Evolutionary conservation across 1,140 invertebrate species (phyloP), one percentile per base, ranked within the genome.

Genomic region (Pseudachorutes palmiensis): DNA sequence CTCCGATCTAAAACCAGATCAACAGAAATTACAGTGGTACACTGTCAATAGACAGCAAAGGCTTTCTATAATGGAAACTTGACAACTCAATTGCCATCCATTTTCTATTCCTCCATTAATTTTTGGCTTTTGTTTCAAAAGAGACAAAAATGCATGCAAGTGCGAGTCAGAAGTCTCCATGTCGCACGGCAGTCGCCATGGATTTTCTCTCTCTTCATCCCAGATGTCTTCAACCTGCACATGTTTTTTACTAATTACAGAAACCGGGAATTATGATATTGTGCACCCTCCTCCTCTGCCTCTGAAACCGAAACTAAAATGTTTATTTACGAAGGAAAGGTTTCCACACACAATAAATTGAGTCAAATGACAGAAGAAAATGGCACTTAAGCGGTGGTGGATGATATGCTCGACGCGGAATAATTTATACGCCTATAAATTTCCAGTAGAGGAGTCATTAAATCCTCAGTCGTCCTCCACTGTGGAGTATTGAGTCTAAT

Each of bases 271-370:
- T 55, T 55, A 55, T 55, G 51, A 55, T 55, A 24, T 16, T 55
- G 12, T 19, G 51, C 5, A 24, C 51, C 12, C 12, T 26, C 24
- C 51, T 55, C 24, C 51, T 26, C 9, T 14, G 24, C 3, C 51
- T 5, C 24, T 19, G 5, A 24, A 55, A 26, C 9, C 24, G 24
- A 55, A 22, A 26, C 9, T 19, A 55, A 55, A 55, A 19, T 19
- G 51, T 55, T 55, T 55, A 55, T 55, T 55, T 55, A 55, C 51
- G 51, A 55, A 55, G 51, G 51, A 3, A 55, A 55, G 51, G 51
- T 55, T 55, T 55, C 51, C 51, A 55, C 51, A 55, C 51, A 55
- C 51, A 55, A 55, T 55, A 55, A 55, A 55, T 55, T 16, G 12
- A 26, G 51, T 14, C 51, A 26, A 26, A 55, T 55, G 51, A 55